Evolutionary conservation across 1,140 invertebrate genomes (phyloP).

Genomic region (Ostrea denselamellosa): DNA sequence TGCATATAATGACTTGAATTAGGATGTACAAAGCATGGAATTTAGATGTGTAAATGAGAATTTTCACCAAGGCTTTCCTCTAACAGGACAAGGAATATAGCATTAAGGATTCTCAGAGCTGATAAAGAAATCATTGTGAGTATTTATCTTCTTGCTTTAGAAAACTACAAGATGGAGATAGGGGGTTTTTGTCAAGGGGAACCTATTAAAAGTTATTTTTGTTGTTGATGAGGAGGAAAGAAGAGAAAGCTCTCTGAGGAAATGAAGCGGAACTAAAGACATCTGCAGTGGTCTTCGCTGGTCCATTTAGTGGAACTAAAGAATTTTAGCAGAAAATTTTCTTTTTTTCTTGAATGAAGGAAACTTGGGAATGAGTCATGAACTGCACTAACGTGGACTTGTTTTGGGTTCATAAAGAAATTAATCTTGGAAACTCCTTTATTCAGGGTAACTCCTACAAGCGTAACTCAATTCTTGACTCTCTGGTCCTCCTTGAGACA

Average conservation of each 20-base stretch:
- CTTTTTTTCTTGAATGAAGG: constrained; percentile 3
- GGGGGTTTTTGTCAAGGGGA: not conserved
- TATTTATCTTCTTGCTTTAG: not conserved
- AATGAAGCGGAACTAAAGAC: constrained; percentile 23
- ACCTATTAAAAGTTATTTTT: constrained; percentile 35
- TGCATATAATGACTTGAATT: not conserved
- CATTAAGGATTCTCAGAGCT: not conserved
- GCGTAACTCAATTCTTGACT: not conserved
- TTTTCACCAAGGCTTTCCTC: not conserved
- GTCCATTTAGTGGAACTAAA: constrained; percentile 25
- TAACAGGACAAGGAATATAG: not conserved
- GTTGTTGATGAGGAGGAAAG: constrained; percentile 30
- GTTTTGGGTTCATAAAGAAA: not conserved
- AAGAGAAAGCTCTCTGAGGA: constrained; percentile 6
- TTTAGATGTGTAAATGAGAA: constrained; percentile 17
- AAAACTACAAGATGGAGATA: constrained; percentile 24
- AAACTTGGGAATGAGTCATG: constrained; percentile 3
- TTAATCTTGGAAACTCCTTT: not conserved
- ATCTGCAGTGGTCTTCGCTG: constrained; percentile 4
- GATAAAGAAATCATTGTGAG: not conserved
- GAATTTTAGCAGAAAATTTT: not conserved
- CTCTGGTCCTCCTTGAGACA: not conserved
- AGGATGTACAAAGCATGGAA: not conserved
- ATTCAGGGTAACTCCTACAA: not conserved
- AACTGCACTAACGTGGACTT: not conserved